These are phyloP conservation scores for Pseudois nayaur DNA, from an alignment of 2,113 vertebrate genomes.

Conservation along the genomic window DNA sequence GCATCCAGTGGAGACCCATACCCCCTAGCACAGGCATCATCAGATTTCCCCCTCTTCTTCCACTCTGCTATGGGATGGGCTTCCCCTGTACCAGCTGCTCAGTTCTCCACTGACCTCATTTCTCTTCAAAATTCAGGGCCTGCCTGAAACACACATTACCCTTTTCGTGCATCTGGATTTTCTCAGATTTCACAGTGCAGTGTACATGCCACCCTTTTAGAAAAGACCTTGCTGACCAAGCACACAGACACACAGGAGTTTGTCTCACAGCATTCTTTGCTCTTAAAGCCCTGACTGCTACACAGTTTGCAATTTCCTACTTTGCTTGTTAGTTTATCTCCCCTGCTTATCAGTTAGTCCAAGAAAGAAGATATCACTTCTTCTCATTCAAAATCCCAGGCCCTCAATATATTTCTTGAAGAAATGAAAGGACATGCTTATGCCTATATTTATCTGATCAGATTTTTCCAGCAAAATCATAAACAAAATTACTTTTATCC, in stretches of 20 bases:
- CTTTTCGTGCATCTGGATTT: background rate
- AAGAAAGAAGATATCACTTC: background rate
- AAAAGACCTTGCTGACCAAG: background rate
- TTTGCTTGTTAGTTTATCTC: background rate
- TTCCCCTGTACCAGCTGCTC: background rate
- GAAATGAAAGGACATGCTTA: background rate
- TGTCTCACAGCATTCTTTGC: background rate
- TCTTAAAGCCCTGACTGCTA: background rate
- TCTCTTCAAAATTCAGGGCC: background rate
- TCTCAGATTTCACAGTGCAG: background rate
- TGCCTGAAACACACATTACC: accelerated
- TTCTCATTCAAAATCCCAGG: background rate
- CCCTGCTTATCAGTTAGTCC: background rate
- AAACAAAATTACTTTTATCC: background rate
- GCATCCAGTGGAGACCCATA: background rate
- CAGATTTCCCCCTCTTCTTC: background rate
- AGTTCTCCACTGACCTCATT: background rate
- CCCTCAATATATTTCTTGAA: background rate
- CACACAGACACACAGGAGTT: background rate
- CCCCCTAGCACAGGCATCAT: background rate
- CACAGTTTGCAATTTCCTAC: background rate
- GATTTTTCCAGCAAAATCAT: background rate
- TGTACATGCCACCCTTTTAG: background rate
- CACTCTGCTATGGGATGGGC: background rate
- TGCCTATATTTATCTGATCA: background rate